Evolutionary conservation across 2,797 vertebrate species (phyloP), one percentile per base, ranked within the genome.

Genomic region (Lepidocolaptes lacrymiger): DNA sequence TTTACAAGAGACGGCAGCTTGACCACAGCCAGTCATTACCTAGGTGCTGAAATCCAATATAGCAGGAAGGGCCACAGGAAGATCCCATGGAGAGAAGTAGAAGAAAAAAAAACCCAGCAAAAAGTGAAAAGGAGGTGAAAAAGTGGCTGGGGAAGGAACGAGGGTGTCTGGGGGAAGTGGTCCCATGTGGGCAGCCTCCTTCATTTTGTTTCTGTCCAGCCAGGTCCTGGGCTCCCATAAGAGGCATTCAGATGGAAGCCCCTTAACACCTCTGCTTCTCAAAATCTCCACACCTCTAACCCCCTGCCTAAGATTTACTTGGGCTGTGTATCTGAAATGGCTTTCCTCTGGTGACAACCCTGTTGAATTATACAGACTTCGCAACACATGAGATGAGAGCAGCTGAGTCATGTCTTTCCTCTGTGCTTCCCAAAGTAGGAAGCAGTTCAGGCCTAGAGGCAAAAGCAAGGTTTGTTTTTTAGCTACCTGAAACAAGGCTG

Each of bases 111-210:
- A 28, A 23, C 16, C 37, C 72, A 48, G 14, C 51, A 19, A 24
- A 75, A 78, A 85, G 27, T 43, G 36, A 80, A 83, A 95, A 75
- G 44, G 22, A 6, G 2, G 19, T 64, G 43, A 75, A 75, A 74
- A 85, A 46, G 13, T 39, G 30, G 1, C 10, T 66, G 24, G 6
- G 55, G 27, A 89, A 54, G 46, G n/a, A 71, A 6, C 0, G 0
- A 66, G 30, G 5, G 7, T 36, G 20, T 14, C 46, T 77, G 13
- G 1, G 7, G 78, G 28, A 71, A 75, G 26, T 16, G 7, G 48
- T 71, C 16, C 20, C 7, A 2, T 10, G 8, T 28, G n/a, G 39
- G 61, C 48, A 43, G 10, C 6, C 46, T 46, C 12, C 30, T 39
- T 66, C 11, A 34, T 22, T 30, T 27, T 76, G 2, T 14, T 80